phyloP scores from a whole-genome alignment of 2,113 vertebrate species.

The Bubalus kerabau region DNA sequence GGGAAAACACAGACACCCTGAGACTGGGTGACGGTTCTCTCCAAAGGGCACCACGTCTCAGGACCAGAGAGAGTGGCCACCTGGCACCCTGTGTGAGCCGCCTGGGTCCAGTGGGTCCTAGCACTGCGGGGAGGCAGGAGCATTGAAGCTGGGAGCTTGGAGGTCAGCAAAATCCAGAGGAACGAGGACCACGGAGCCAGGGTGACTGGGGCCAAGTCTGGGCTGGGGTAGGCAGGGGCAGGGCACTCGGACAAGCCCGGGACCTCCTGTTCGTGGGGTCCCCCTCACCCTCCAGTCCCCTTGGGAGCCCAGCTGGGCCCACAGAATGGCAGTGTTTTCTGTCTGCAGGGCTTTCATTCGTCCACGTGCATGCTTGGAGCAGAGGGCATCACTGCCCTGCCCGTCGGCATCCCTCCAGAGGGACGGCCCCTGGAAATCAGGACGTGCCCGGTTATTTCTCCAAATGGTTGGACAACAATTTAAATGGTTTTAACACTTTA shows the following conservation, averaged over 20 bases:
- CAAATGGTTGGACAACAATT: too few species aligned
- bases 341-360: rapidly evolving
- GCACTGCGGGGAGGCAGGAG: rapidly evolving
- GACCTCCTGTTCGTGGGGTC: rapidly evolving
- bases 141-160: rapidly evolving
- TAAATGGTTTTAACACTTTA: neutral
- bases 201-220: neutral
- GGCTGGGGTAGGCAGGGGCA: too few species aligned
- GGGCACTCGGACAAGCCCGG: rapidly evolving
- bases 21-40: rapidly evolving
- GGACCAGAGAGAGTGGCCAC: rapidly evolving
- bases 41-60: rapidly evolving
- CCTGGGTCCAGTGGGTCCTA: rapidly evolving
- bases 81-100: rapidly evolving
- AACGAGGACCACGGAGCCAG: neutral
- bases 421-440: too few species aligned
- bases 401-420: rapidly evolving
- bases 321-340: neutral
- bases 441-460: rapidly evolving
- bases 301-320: neutral
- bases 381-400: rapidly evolving
- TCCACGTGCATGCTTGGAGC: rapidly evolving
- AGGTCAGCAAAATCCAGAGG: neutral
- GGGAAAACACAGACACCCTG: neutral
- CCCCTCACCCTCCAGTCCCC: neutral